Percentiles rank a stretch among this genome's conserved stretches.
These are phyloP conservation scores for Magallana ariakensis DNA, from an alignment of 1,140 invertebrate species.

Conservation along the genomic window DNA sequence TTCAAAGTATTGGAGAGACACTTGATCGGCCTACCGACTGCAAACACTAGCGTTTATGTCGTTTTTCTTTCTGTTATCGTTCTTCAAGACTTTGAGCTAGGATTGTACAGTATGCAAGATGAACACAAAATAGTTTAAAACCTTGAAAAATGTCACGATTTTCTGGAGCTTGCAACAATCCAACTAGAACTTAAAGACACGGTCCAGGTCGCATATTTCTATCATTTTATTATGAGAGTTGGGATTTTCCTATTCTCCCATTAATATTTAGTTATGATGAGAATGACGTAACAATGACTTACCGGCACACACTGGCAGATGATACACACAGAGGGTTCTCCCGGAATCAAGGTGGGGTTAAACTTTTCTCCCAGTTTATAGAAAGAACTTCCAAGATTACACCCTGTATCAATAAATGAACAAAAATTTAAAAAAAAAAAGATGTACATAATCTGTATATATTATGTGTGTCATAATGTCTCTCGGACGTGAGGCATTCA, in stretches of 20 bases:
- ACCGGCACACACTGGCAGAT: constrained; percentile 21
- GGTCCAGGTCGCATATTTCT: no score
- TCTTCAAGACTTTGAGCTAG: background rate
- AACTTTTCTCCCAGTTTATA: constrained; percentile 32
- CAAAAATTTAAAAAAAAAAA: background rate
- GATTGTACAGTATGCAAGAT: background rate
- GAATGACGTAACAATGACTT: background rate
- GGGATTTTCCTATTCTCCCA: no score
- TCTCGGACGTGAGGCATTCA: no score
- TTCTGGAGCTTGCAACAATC: no score
- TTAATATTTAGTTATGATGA: no score
- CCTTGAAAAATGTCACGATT: no score
- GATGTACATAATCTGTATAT: background rate
- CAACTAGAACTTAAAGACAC: no score
- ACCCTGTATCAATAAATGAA: background rate
- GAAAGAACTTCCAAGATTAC: constrained; percentile 18
- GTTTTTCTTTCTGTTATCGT: background rate
- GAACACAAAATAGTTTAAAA: background rate
- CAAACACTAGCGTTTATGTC: background rate
- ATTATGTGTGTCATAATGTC: no score
- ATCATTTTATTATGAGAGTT: no score
- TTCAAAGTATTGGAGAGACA: background rate
- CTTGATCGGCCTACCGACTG: background rate
- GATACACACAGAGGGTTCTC: background rate
- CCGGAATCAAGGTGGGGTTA: constrained; percentile 10